Evolutionary conservation across 1,140 invertebrate species (phyloP).

Genomic region (Wiebesia pumilae): DNA sequence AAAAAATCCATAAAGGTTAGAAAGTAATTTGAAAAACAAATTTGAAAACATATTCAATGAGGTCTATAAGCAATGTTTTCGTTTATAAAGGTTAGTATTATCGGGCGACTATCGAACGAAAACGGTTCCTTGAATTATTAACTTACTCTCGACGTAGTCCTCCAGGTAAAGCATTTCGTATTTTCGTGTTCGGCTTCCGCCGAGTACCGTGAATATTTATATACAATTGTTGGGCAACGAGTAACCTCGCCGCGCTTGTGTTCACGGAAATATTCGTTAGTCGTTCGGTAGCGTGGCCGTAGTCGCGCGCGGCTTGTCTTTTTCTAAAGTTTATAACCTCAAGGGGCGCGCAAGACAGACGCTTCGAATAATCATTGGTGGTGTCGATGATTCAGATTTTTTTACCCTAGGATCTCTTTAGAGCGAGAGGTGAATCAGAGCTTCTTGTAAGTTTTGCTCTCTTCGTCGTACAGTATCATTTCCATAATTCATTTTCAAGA

Average conservation of each 20-base stretch:
- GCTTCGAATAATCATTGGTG: not conserved
- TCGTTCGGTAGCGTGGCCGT: conserved; percentile 59
- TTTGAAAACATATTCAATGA: not conserved
- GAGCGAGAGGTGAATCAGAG: not conserved
- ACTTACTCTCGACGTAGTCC: conserved; percentile 97
- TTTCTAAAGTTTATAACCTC: conserved; percentile 13
- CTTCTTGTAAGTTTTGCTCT: not conserved
- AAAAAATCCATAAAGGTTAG: not conserved
- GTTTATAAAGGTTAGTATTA: conserved; percentile 30
- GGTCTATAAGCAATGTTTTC: conserved; percentile 1
- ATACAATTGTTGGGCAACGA: conserved; percentile 54
- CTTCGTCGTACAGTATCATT: not conserved
- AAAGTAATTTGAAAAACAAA: not conserved
- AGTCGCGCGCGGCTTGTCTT: conserved; percentile 32
- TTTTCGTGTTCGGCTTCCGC: not conserved
- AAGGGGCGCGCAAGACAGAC: not conserved
- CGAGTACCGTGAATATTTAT: conserved; percentile 48
- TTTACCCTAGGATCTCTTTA: not conserved
- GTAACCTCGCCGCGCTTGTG: conserved; percentile 46
- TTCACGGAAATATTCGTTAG: conserved; percentile 57
- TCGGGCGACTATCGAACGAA: not conserved
- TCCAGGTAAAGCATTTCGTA: conserved; percentile 92
- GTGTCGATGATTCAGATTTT: not conserved
- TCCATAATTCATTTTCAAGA: not conserved
- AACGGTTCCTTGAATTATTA: conserved; percentile 36